A percentile compares a stretch with the other conserved stretches of the same genome.
phyloP scores from a whole-genome alignment of 2,888 invertebrate genomes.

The Luffia ferchaultella region DNA sequence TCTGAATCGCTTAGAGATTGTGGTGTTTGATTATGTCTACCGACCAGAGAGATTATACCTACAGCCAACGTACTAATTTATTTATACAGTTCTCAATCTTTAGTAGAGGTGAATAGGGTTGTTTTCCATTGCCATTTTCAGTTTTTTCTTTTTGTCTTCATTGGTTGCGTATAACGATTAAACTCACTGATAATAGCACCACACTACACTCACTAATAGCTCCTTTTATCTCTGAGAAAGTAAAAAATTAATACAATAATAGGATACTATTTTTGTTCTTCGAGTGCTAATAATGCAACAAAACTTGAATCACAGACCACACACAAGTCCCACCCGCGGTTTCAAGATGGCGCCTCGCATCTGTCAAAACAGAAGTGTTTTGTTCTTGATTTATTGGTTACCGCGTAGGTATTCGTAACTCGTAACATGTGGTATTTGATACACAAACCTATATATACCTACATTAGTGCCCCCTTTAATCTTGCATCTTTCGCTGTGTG shows the following conservation, averaged over 20 bases:
- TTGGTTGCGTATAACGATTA: too few species aligned
- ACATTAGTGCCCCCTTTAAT: too few species aligned
- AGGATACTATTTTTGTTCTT: neutral
- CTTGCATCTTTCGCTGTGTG: too few species aligned
- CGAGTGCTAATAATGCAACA: neutral
- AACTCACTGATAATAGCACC: too few species aligned
- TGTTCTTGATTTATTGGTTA: conserved; percentile 7
- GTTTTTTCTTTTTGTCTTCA: neutral
- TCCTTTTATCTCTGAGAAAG: too few species aligned
- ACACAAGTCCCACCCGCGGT: conserved; percentile 22
- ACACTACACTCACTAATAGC: too few species aligned
- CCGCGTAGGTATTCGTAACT: too few species aligned
- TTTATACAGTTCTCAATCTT: neutral
- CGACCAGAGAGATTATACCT: too few species aligned
- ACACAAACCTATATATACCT: too few species aligned
- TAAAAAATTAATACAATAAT: neutral
- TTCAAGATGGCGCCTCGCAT: conserved; percentile 25
- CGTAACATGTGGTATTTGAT: neutral
- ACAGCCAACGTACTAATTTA: too few species aligned
- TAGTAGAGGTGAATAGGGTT: neutral
- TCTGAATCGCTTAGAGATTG: too few species aligned
- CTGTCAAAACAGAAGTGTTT: conserved; percentile 6
- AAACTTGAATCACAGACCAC: conserved; percentile 24
- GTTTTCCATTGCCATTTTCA: neutral
- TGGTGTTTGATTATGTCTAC: too few species aligned